These are phyloP conservation scores for Drosophila rubida DNA, from an alignment of 2,888 invertebrate genomes.

Conservation along the genomic window DNA sequence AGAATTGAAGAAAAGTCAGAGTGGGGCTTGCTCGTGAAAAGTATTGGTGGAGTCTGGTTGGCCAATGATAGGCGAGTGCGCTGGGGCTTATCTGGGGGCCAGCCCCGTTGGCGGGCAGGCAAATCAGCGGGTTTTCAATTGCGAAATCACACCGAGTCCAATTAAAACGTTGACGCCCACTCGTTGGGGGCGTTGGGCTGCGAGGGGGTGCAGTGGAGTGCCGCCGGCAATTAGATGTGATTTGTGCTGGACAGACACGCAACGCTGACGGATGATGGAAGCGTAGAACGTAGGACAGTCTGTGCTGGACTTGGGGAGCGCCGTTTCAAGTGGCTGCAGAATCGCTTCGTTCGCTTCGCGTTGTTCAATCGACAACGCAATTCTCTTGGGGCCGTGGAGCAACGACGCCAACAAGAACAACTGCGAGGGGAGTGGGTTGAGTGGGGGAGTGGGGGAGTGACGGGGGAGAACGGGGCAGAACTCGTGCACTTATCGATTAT, in stretches of 20 bases:
- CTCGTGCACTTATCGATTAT: slow-evolving; percentile 73
- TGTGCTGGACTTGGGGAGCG: slow-evolving; percentile 26
- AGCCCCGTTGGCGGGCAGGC: slow-evolving; percentile 24
- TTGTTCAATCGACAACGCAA: slow-evolving; percentile 72
- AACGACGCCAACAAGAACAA: slow-evolving; percentile 8
- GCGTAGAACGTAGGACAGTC: background rate
- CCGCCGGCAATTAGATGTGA: slow-evolving; percentile 40
- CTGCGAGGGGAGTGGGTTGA: no score
- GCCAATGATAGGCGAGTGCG: slow-evolving; percentile 30
- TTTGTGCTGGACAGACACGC: slow-evolving; percentile 18
- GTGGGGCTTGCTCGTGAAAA: no score
- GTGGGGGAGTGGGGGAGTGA: no score
- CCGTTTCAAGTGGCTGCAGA: slow-evolving; percentile 44
- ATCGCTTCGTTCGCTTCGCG: slow-evolving; percentile 27
- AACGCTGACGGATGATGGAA: background rate
- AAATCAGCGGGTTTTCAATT: slow-evolving; percentile 30
- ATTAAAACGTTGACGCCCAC: slow-evolving; percentile 43
- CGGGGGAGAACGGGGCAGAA: slow-evolving; percentile 17
- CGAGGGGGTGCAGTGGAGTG: slow-evolving; percentile 13
- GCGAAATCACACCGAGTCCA: slow-evolving; percentile 24
- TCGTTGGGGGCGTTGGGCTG: slow-evolving; percentile 4
- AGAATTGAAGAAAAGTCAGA: no score
- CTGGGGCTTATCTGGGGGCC: slow-evolving; percentile 37
- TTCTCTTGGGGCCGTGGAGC: slow-evolving; percentile 64
- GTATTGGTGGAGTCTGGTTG: background rate